Percentiles rank a stretch among this genome's conserved stretches.
Conservation (phyloP, 2,888 invertebrate genomes). For the Scelioninae gen. 1 region DNA sequence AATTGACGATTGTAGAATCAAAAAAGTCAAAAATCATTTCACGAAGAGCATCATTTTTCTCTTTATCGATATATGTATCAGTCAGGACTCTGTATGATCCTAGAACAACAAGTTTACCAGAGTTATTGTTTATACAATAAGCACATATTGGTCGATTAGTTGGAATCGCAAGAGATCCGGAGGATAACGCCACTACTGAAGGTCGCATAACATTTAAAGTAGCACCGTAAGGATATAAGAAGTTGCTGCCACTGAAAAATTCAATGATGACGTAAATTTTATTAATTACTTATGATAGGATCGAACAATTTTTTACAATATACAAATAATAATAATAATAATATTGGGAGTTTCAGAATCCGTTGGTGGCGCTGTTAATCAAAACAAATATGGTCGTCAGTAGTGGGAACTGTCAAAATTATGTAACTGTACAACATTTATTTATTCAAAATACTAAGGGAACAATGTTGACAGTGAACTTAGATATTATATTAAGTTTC, state of each 20-base stretch:
- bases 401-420: no score
- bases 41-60: conserved; percentile 95
- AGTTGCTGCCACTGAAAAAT: conserved; percentile 79
- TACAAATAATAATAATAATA: no score
- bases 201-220: conserved; percentile 96
- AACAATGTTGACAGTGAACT: no score
- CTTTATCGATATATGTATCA: conserved; percentile 96
- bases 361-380: no score
- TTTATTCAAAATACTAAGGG: no score
- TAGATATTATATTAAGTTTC: no score
- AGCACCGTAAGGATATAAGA: conserved; percentile 96
- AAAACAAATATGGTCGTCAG: no score
- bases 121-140: conserved; percentile 88
- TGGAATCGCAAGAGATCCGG: conserved; percentile 97
- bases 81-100: conserved; percentile 97
- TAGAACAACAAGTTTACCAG: conserved; percentile 92
- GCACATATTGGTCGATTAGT: conserved; percentile 96
- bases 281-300: no score
- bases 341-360: no score
- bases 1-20: conserved; percentile 85
- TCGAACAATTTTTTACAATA: no score
- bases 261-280: background rate
- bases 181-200: conserved; percentile 94
- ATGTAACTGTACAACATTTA: no score
- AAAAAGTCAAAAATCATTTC: conserved; percentile 95